Evolutionary conservation across 2,888 invertebrate genomes (phyloP).

Genomic region (Keiferia lycopersicella): DNA sequence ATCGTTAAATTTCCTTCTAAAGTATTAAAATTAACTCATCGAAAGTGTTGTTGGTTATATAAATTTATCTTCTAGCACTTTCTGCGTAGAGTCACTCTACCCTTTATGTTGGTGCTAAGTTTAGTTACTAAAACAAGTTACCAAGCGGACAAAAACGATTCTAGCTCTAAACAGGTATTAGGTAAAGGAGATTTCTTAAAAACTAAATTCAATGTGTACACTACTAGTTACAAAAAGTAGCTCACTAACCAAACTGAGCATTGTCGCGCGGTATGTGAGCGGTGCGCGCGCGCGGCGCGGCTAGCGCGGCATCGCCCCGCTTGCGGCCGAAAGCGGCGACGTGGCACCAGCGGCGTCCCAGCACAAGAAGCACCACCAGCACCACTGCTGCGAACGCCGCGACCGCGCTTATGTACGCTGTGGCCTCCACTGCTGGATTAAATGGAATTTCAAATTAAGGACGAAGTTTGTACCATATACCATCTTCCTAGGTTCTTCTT

Average conservation of each 20-base stretch:
- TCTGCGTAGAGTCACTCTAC: neutral
- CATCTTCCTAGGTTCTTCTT: no score
- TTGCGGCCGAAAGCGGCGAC: constrained; percentile 64
- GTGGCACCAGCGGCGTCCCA: constrained; percentile 87
- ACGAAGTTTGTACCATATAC: no score
- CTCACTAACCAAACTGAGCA: constrained; percentile 69
- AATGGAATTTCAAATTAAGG: neutral
- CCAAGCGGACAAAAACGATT: no score
- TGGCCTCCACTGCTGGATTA: constrained; percentile 86
- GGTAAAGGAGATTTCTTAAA: neutral
- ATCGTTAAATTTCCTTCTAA: neutral
- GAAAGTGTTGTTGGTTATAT: neutral
- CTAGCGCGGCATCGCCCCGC: constrained; percentile 69
- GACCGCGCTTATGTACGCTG: constrained; percentile 93
- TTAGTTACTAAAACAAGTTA: no score
- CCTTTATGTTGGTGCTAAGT: no score
- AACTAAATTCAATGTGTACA: neutral
- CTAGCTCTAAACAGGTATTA: no score
- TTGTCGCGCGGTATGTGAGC: constrained; percentile 64
- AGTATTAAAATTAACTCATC: neutral
- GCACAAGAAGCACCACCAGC: constrained; percentile 91
- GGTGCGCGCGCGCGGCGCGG: constrained; percentile 64
- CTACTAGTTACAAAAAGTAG: neutral
- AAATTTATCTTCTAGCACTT: neutral
- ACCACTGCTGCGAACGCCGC: constrained; percentile 91